Base-by-base conservation (phyloP, 2,797 vertebrate genomes). In the Gorsachius magnificus region DNA sequence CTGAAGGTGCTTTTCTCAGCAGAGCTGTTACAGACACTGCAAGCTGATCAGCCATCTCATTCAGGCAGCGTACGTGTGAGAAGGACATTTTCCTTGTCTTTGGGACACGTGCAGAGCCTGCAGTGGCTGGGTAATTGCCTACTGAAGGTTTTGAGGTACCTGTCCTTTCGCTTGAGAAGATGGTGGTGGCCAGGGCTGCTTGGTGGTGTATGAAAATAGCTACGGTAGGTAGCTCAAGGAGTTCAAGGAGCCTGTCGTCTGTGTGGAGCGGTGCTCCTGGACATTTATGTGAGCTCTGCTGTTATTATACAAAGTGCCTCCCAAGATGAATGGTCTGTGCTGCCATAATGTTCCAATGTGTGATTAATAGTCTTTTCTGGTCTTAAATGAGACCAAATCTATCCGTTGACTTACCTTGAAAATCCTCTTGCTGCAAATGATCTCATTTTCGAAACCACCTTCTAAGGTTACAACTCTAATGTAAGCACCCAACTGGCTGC, bases 401-500 rank as follows among this genome's bases (percentile, higher is more conserved):
- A 5, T 80, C 57, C 3, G 19, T 46, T 94, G 83, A 87, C 89
- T 89, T 94, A 84, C 78, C 68, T 92, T 83, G 77, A 89, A 96
- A 95, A 93, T 90, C 75, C 64, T 71, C 41, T 89, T 87, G 65
- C 68, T 33, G 53, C 68, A 54, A 77, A 93, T 60, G 66, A 74
- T 88, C 71, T 95, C 45, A 68, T 94, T 95, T 94, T 89, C 83
- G 53, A 92, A 95, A 72, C 45, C 43, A 36, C 75, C 53, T 83
- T 61, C 88, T 92, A 60, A 58, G 87, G 72, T 94, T 91, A 51
- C 81, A 71, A 2, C 53, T 79, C 36, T 17, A 11, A 53, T 21
- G 58, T 5, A 11, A 86, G 83, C 80, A 45, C 64, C 36, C 66
- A 38, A 0, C 20, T 60, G 83, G 57, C 76, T 38, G 51, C 0